phyloP scores from a whole-genome alignment of 2,113 vertebrate species.

The Indicator indicator region DNA sequence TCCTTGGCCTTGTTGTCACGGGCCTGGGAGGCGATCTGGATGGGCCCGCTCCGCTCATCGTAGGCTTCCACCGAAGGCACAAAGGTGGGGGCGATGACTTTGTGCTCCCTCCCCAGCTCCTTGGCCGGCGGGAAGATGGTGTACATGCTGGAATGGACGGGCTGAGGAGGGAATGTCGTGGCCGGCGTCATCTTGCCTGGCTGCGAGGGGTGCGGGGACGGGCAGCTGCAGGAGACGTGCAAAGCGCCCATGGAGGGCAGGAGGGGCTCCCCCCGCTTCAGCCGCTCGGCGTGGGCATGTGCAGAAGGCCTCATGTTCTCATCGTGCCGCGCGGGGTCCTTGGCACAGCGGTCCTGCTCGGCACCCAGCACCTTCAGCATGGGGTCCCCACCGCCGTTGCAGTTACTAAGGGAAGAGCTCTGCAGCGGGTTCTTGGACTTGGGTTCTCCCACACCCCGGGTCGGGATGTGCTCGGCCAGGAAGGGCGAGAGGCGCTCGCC shows the following conservation, averaged over 20 bases:
- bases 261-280: constrained; percentile 80
- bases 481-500: constrained; percentile 75
- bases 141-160: constrained; percentile 79
- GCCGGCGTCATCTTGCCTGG: constrained; percentile 63
- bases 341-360: constrained; percentile 81
- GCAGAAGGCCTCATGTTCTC: constrained; percentile 76
- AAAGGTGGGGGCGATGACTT: constrained; percentile 92
- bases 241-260: constrained; percentile 76
- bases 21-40: constrained; percentile 93
- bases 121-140: constrained; percentile 81
- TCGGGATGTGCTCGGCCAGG: constrained; percentile 73
- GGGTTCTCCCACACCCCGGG: constrained; percentile 63
- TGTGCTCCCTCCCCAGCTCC: constrained; percentile 89
- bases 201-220: constrained; percentile 75
- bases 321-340: constrained; percentile 76
- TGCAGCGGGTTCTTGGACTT: constrained; percentile 81
- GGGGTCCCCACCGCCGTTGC: constrained; percentile 66
- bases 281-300: constrained; percentile 71
- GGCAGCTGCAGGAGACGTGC: constrained; percentile 81
- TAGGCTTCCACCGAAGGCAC: constrained; percentile 97
- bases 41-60: constrained; percentile 89
- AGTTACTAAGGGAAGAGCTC: constrained; percentile 77
- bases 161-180: constrained; percentile 75
- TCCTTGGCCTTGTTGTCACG: constrained; percentile 86
- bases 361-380: constrained; percentile 75